Conservation (phyloP, 2,113 vertebrate genomes). For the Macroglossus sobrinus region DNA sequence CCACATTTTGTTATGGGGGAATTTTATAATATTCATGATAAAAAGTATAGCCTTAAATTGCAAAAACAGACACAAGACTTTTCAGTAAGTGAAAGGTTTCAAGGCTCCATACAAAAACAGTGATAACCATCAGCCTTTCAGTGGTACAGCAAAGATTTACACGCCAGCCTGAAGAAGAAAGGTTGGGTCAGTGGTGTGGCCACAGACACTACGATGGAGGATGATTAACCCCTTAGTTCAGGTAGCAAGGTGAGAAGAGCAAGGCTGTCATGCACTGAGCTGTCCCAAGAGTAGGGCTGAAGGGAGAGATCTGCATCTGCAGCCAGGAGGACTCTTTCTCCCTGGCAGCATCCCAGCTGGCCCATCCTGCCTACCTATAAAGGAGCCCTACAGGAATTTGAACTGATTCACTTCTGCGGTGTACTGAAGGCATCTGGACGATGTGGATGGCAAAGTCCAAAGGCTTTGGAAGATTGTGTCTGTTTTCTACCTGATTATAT, state of each 20-base stretch:
- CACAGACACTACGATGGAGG: too few relatives aligned
- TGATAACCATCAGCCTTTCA: neutral
- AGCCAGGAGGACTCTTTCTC: neutral
- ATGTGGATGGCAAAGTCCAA: neutral
- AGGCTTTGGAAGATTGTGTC: neutral
- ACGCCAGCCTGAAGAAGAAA: neutral
- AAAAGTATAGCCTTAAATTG: neutral
- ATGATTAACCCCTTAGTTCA: neutral
- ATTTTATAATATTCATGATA: neutral
- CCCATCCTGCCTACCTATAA: neutral
- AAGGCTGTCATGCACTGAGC: neutral
- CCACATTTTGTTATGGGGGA: neutral
- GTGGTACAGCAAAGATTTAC: neutral
- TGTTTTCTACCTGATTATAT: neutral
- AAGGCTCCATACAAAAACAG: too few relatives aligned
- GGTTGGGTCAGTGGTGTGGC: neutral
- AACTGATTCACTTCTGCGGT: neutral
- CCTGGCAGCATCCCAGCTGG: neutral
- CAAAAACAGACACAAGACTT: neutral
- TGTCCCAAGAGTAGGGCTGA: neutral
- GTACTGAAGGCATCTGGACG: neutral
- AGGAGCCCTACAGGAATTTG: neutral
- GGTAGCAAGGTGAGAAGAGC: neutral
- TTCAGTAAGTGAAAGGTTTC: neutral
- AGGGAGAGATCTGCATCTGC: neutral